phyloP scores from a whole-genome alignment of 2,797 vertebrate genomes.

The Gastrophryne carolinensis region DNA sequence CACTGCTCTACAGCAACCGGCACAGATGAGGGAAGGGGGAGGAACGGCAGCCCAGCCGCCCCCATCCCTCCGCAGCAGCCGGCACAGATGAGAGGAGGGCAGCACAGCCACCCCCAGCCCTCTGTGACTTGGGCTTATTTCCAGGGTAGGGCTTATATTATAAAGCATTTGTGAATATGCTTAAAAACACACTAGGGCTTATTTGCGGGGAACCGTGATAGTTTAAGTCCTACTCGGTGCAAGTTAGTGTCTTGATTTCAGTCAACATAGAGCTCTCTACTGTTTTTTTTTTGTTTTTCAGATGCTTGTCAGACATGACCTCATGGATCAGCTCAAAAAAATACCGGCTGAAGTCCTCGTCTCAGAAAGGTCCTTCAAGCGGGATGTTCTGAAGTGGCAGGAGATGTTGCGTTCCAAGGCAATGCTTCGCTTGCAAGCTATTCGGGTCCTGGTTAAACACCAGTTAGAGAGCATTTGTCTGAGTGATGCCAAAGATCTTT shows the following conservation, averaged over 20 bases:
- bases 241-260: neutral
- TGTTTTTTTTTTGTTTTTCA: neutral
- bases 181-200: no score
- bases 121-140: no score
- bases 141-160: no score
- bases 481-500: conserved; percentile 58
- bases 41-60: no score
- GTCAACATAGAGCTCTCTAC: neutral
- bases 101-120: no score
- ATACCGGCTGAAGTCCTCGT: conserved; percentile 60
- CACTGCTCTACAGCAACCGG: no score
- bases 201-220: no score
- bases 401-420: conserved; percentile 64
- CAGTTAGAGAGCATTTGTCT: conserved; percentile 46
- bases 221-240: no score
- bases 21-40: no score
- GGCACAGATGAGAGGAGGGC: no score
- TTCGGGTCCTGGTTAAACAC: conserved; percentile 66
- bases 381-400: conserved; percentile 67
- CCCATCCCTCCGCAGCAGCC: no score
- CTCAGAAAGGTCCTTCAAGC: conserved; percentile 58
- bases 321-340: conserved; percentile 63
- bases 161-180: no score
- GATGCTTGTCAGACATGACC: conserved; percentile 69
- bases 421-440: conserved; percentile 67